Evolutionary conservation across 1,140 invertebrate genomes (phyloP).

Genomic region (Mylabris phalerata): DNA sequence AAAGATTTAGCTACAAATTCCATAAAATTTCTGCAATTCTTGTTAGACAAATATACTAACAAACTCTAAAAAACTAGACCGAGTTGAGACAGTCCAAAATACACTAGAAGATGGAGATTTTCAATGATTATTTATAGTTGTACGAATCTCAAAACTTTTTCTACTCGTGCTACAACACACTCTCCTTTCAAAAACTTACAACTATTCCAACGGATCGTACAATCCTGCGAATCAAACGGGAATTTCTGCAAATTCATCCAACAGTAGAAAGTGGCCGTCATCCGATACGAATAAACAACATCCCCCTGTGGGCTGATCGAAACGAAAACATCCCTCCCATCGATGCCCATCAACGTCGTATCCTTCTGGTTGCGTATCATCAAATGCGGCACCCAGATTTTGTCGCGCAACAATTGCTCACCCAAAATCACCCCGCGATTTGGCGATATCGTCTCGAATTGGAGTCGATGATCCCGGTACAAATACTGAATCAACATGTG

Average conservation of each 20-base stretch:
- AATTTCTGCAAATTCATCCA: slow-evolving; percentile 79
- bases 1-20: no score
- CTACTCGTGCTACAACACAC: no score
- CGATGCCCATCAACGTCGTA: slow-evolving; percentile 66
- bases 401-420: slow-evolving; percentile 57
- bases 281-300: slow-evolving; percentile 65
- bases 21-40: no score
- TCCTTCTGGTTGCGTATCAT: slow-evolving; percentile 77
- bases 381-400: slow-evolving; percentile 75
- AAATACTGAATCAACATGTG: slow-evolving; percentile 71
- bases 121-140: no score
- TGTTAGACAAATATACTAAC: no score
- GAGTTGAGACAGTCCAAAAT: no score
- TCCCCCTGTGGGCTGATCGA: slow-evolving; percentile 68
- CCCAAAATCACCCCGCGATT: slow-evolving; percentile 55
- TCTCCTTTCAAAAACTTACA: slow-evolving; percentile 52
- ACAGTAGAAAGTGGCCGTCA: slow-evolving; percentile 73
- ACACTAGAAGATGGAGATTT: no score
- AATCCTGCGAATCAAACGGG: slow-evolving; percentile 76
- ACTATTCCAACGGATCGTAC: slow-evolving; percentile 70
- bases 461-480: slow-evolving; percentile 62
- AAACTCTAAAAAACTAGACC: no score
- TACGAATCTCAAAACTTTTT: no score
- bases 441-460: slow-evolving; percentile 49
- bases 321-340: slow-evolving; percentile 70